These are phyloP conservation scores for Microplitis deprimator DNA, from an alignment of 2,888 invertebrate genomes.

Conservation along the genomic window DNA sequence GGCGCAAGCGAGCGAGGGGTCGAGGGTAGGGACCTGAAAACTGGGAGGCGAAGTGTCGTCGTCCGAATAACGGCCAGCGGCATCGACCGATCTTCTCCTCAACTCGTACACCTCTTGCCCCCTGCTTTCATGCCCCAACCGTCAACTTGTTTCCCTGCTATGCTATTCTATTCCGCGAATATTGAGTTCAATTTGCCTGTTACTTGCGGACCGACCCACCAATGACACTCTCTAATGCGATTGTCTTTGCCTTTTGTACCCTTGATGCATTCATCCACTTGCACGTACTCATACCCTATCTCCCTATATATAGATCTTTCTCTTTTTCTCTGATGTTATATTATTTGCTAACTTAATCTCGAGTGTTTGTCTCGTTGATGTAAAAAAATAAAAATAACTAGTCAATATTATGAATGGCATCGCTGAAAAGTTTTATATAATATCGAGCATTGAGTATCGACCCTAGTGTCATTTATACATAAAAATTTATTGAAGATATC, in stretches of 20 bases:
- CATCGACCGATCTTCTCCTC: slow-evolving; percentile 70
- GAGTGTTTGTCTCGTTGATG: slow-evolving; percentile 19
- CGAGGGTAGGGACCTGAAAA: slow-evolving; percentile 52
- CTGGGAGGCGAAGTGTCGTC: slow-evolving; percentile 71
- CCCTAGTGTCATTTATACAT: background rate
- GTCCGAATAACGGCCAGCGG: slow-evolving; percentile 72
- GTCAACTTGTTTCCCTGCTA: slow-evolving; percentile 69
- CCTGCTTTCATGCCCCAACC: slow-evolving; percentile 55
- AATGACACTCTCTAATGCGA: slow-evolving; percentile 60
- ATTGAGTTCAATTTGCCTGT: slow-evolving; percentile 68
- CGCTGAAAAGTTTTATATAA: background rate
- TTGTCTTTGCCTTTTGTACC: slow-evolving; percentile 60
- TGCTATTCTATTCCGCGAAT: slow-evolving; percentile 63
- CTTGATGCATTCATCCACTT: slow-evolving; percentile 1
- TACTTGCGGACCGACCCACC: slow-evolving; percentile 55
- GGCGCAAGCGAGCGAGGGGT: slow-evolving; percentile 47
- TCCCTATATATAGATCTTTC: background rate
- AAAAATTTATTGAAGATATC: slow-evolving; percentile 21
- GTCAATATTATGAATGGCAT: slow-evolving; percentile 30
- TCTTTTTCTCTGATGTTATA: background rate
- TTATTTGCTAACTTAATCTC: slow-evolving; percentile 42
- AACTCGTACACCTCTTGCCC: slow-evolving; percentile 56
- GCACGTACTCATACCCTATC: background rate
- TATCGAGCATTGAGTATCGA: slow-evolving; percentile 14
- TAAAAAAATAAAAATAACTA: slow-evolving; percentile 16